phyloP scores from a whole-genome alignment of 2,888 invertebrate species.

The Dione vanillae region DNA sequence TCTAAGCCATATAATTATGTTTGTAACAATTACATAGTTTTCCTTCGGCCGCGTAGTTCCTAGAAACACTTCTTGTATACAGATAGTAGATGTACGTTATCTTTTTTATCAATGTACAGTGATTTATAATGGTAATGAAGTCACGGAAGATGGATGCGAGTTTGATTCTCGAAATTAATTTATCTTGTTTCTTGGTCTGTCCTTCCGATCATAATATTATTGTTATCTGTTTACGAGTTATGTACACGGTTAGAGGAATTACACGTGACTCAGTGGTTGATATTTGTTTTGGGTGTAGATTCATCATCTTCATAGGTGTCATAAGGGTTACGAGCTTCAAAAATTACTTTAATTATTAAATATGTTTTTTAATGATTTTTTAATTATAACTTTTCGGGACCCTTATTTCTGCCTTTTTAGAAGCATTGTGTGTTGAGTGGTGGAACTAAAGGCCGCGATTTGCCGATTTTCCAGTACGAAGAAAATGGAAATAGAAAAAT shows the following conservation, averaged over 20 bases:
- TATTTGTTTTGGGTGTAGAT: no score
- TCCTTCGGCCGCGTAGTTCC: conserved; percentile 25
- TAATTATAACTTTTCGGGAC: no score
- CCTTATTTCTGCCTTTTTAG: no score
- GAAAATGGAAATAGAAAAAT: no score
- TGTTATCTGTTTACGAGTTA: background rate
- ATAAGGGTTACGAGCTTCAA: no score
- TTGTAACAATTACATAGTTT: conserved; percentile 15
- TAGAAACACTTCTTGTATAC: conserved; percentile 10
- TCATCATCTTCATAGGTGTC: no score
- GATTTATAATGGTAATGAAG: conserved; percentile 14
- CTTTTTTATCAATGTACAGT: conserved; percentile 14
- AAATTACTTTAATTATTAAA: no score
- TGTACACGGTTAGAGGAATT: background rate
- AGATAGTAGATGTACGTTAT: conserved; percentile 1
- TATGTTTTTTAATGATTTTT: no score
- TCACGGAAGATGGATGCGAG: background rate
- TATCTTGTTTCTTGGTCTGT: background rate
- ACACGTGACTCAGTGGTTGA: no score
- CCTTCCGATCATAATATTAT: background rate
- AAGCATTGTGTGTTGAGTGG: no score
- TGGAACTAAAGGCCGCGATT: no score
- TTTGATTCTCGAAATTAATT: background rate
- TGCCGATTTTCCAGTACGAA: no score
- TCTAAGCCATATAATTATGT: conserved; percentile 4